Base-by-base conservation (phyloP, 2,888 invertebrate genomes). In the Folsomia candida region DNA sequence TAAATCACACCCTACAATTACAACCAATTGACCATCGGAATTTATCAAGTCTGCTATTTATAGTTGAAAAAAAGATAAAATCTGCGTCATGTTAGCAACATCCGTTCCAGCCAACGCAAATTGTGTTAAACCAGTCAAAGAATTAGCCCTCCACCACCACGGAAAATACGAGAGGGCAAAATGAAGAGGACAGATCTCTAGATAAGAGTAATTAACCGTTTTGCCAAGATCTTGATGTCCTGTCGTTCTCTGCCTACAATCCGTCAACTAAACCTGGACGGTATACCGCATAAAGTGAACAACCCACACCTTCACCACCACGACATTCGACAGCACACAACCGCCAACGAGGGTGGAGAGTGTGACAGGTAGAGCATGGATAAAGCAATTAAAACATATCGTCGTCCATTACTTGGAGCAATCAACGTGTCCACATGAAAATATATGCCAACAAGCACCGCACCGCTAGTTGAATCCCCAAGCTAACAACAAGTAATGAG, bases 371-470 rank as follows among this genome's bases (percentile, higher is more conserved):
- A 54, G 54, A 20, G n/a, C 18, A 54, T 20, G 20, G 20, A 54
- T 54, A 54, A 54, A 54, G 54, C 54, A 54, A 54, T 54, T 54
- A 54, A 54, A 54, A 54, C 20, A 47, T 47, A 47, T 54, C 14
- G 37, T 4, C 37, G 37, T 37, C 37, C 37, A 4, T 37, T 37
- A 4, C 14, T 37, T 37, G 37, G n/a, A n/a, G n/a, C 37, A 37
- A 37, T 37, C 4, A 37, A 37, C 4, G n/a, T n/a, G n/a, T n/a
- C n/a, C n/a, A n/a, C n/a, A n/a, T 37, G 37, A 37, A 37, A 37
- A 37, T 37, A 37, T n/a, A n/a, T n/a, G n/a, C n/a, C n/a, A n/a
- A n/a, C n/a, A n/a, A n/a, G n/a, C n/a, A n/a, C n/a, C n/a, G n/a
- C n/a, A n/a, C n/a, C n/a, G n/a, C n/a, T n/a, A n/a, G n/a, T n/a